Evolutionary conservation across 1,140 invertebrate genomes (phyloP), one percentile per base, ranked within the genome.

Genomic region (Archegozetes longisetosus): DNA sequence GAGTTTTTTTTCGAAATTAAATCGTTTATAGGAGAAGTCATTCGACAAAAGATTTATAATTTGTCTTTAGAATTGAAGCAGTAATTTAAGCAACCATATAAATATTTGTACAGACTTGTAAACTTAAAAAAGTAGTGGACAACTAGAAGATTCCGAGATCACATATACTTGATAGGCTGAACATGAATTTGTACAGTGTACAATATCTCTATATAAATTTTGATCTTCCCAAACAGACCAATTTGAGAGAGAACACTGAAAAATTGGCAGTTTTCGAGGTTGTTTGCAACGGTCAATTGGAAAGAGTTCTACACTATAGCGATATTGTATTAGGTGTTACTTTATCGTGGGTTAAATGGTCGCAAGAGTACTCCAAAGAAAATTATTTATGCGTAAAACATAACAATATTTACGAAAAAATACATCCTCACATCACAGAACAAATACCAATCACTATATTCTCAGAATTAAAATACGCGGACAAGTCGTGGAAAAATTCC

Each of bases 261-360:
- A 82, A 65, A 70, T 84, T 53, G 79, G 80, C 66, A 25, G 66
- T 89, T 0, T 81, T 85, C 68, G 86, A 89, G 72, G 80, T 82
- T 0, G 80, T 88, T 58, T 76, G 84, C 61, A 79, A 80, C 60
- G 83, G 81, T 29, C 75, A 78, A 17, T 69, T 90, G 67, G 77
- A 80, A 58, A 73, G 88, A 4, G 82, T 85, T 0, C 73, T 93
- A 17, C 86, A 90, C 72, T 80, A 85, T 61, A 77, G 79, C 28
- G 85, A 88, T 66, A 78, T 81, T 58, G 78, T 92, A 13, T 73
- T 88, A 12, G 78, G 80, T 61, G 76, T 79, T 2, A 79, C 79
- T 0, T 73, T 81, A 4, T 76, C 80, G 48, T 93, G 88, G 88
- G 80, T 84, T 0, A 84, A 84, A 62, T 92, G 88, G 88, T 82